Conservation (phyloP, 2,888 invertebrate species). For the Parthenolecanium corni region DNA sequence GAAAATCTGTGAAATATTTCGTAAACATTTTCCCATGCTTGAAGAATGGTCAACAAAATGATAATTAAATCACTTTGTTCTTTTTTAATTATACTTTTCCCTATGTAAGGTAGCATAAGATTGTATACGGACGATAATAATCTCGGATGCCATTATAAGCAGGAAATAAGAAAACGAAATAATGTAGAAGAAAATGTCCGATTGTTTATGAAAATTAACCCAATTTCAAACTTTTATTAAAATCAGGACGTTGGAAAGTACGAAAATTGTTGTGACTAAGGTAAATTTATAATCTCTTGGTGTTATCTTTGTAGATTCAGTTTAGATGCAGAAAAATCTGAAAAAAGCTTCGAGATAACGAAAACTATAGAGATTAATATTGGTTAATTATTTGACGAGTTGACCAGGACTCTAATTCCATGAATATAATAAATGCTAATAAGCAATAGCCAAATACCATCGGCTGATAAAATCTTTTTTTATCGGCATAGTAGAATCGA, state of each 20-base stretch:
- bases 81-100: constrained; percentile 13
- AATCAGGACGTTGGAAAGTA: not conserved
- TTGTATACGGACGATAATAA: constrained; percentile 14
- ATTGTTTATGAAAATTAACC: not conserved
- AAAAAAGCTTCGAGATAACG: too few relatives aligned
- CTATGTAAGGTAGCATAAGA: constrained; percentile 11
- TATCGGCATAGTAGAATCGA: too few relatives aligned
- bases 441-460: too few relatives aligned
- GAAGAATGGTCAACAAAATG: constrained; percentile 25
- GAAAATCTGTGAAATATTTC: constrained; percentile 21
- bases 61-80: constrained; percentile 22
- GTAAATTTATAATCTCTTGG: too few relatives aligned
- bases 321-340: too few relatives aligned
- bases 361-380: too few relatives aligned
- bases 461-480: too few relatives aligned
- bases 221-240: not conserved
- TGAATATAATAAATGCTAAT: too few relatives aligned
- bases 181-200: constrained; percentile 4
- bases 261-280: not conserved
- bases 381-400: too few relatives aligned
- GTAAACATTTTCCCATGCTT: constrained; percentile 22
- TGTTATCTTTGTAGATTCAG: too few relatives aligned
- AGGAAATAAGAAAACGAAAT: constrained; percentile 9
- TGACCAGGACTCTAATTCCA: too few relatives aligned
- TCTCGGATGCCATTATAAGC: constrained; percentile 10